Conservation (phyloP, 2,113 vertebrate species). For the Micronisus gabar region DNA sequence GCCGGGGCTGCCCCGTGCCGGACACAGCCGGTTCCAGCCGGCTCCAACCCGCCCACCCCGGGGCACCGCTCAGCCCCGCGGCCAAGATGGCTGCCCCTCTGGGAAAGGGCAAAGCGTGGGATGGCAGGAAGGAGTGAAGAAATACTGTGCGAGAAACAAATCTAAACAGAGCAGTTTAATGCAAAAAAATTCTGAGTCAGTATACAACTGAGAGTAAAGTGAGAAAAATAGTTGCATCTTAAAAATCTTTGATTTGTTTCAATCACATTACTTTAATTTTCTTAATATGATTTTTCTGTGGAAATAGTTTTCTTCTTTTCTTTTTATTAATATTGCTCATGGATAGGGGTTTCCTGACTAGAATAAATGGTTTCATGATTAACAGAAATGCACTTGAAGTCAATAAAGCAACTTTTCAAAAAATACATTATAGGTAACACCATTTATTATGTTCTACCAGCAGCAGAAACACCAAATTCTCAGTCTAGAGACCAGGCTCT, state of each 20-base stretch:
- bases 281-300: neutral
- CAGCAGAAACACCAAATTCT: neutral
- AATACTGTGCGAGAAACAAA: neutral
- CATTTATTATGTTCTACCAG: neutral
- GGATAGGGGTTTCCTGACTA: neutral
- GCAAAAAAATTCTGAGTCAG: neutral
- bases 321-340: neutral
- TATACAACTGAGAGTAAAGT: neutral
- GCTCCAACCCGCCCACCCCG: accelerated
- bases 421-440: neutral
- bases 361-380: neutral
- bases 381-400: neutral
- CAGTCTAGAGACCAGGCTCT: neutral
- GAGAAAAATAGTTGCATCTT: neutral
- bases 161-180: neutral
- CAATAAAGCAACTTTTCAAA: neutral
- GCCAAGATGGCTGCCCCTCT: accelerated
- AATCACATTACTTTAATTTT: neutral
- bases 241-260: neutral
- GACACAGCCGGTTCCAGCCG: neutral
- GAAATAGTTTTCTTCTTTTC: neutral
- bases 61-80: accelerated
- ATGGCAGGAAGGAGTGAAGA: neutral
- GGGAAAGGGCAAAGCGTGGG: neutral
- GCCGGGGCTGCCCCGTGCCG: accelerated